Conservation (phyloP, 2,888 invertebrate species). For the Pantelozetes paolii region DNA sequence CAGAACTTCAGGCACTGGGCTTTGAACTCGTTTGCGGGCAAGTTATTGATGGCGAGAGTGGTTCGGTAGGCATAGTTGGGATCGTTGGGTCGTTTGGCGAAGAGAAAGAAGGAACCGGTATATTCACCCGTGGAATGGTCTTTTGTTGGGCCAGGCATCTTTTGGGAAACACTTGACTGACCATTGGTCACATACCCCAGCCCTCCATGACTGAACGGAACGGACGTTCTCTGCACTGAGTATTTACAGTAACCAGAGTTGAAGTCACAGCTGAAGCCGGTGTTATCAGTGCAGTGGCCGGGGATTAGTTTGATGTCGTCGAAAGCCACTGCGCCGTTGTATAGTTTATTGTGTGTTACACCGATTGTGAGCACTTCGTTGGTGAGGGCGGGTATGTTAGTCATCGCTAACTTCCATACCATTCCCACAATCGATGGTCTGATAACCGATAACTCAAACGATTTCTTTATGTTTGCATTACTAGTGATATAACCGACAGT, state of each 20-base stretch:
- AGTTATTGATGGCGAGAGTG: slow-evolving; percentile 41
- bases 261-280: slow-evolving; percentile 10
- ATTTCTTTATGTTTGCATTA: not conserved
- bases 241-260: not conserved
- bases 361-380: no score
- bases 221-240: not conserved
- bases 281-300: slow-evolving; percentile 41
- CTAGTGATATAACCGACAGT: not conserved
- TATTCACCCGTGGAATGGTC: slow-evolving; percentile 22
- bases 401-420: not conserved
- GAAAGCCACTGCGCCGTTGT: slow-evolving; percentile 44
- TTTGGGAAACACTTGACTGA: not conserved
- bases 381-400: not conserved
- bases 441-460: not conserved
- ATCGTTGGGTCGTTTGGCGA: not conserved
- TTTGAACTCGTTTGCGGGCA: slow-evolving; percentile 37
- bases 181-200: not conserved
- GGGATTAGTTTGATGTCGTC: slow-evolving; percentile 44
- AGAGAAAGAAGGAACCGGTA: slow-evolving; percentile 19
- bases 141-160: not conserved
- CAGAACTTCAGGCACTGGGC: slow-evolving; percentile 49
- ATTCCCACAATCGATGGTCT: not conserved
- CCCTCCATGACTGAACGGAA: not conserved
- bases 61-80: slow-evolving; percentile 42
- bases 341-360: not conserved